These are phyloP conservation scores for Orgyia antiqua DNA, from an alignment of 2,888 invertebrate species.

Conservation along the genomic window DNA sequence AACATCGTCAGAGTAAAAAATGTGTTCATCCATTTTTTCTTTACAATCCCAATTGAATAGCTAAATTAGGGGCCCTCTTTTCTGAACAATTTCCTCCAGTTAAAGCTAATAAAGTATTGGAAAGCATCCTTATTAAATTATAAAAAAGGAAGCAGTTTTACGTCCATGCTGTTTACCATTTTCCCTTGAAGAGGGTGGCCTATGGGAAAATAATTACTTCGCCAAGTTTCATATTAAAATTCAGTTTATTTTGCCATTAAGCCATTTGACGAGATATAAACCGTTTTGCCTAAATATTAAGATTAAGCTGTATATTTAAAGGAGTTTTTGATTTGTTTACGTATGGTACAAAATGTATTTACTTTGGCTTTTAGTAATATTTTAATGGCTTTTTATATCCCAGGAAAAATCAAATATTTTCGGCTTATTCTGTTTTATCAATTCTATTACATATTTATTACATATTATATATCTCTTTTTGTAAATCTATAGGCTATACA, in stretches of 20 bases:
- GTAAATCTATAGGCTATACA: too few species aligned
- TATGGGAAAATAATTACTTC: slow-evolving; percentile 56
- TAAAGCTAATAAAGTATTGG: slow-evolving; percentile 66
- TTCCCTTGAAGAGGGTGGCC: slow-evolving; percentile 35
- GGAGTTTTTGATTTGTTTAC: slow-evolving; percentile 34
- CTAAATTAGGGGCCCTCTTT: slow-evolving; percentile 39
- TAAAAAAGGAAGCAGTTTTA: slow-evolving; percentile 31
- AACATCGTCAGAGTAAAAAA: too few species aligned
- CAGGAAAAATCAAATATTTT: too few species aligned
- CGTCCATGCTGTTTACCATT: slow-evolving; percentile 36
- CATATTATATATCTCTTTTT: too few species aligned
- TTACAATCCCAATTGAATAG: slow-evolving; percentile 10
- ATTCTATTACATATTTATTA: too few species aligned
- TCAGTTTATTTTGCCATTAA: slow-evolving; percentile 63
- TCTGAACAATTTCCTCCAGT: slow-evolving; percentile 65
- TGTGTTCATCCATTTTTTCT: neutral
- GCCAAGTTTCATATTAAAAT: slow-evolving; percentile 50
- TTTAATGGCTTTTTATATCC: too few species aligned
- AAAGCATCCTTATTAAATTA: slow-evolving; percentile 67
- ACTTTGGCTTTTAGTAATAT: too few species aligned
- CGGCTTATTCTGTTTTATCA: too few species aligned
- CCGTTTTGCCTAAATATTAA: slow-evolving; percentile 42
- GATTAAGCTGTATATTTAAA: slow-evolving; percentile 37
- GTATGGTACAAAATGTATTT: slow-evolving; percentile 14
- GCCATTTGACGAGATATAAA: slow-evolving; percentile 52